Conservation (phyloP, 2,113 vertebrate species). For the Otocyon megalotis region DNA sequence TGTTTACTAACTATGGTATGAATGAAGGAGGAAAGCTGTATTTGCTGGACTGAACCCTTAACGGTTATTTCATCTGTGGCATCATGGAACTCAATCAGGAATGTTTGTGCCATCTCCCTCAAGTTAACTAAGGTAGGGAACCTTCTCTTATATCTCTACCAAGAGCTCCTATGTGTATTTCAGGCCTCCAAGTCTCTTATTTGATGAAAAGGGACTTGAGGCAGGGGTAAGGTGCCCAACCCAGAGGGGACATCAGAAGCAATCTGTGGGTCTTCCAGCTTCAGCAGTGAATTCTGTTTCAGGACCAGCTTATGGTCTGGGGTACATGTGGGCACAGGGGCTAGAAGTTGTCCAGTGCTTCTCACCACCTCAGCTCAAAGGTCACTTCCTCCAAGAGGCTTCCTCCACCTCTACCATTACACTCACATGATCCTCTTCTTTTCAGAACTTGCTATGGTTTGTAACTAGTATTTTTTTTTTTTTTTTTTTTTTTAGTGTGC, state of each 20-base stretch:
- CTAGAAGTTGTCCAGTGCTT: background rate
- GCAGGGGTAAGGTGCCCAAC: background rate
- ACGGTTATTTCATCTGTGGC: background rate
- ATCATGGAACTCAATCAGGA: background rate
- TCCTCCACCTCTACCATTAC: background rate
- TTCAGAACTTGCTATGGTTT: background rate
- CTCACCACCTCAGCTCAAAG: background rate
- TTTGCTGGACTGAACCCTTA: background rate
- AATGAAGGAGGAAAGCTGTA: background rate
- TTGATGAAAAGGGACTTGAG: background rate
- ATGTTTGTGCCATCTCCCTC: background rate
- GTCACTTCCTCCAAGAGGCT: background rate
- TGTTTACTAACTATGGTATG: background rate
- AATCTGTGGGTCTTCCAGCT: background rate
- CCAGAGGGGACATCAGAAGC: background rate
- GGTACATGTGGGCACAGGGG: background rate
- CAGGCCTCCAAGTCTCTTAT: background rate
- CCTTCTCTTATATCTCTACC: background rate
- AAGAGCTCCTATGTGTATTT: background rate
- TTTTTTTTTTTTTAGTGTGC: background rate
- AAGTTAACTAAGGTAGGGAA: background rate
- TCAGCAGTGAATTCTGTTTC: background rate
- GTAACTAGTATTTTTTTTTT: background rate
- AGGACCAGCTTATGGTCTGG: background rate
- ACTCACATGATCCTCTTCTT: slow-evolving; percentile 4